Evolutionary conservation across 1,140 invertebrate species (phyloP).

Genomic region (Bombus ignitus): DNA sequence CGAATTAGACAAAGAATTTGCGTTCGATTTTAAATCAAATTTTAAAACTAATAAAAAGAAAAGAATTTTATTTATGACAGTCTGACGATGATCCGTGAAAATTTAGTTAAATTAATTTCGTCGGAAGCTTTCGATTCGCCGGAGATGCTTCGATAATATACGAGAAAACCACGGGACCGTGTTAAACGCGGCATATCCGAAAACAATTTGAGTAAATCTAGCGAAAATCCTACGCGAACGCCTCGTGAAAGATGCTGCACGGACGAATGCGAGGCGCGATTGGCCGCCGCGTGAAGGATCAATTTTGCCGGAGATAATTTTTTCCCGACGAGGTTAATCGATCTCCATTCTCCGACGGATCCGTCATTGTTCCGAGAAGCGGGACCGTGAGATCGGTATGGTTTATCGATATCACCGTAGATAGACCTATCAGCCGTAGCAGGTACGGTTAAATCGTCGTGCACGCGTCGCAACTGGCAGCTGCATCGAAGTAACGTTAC

Average conservation of each 20-base stretch:
- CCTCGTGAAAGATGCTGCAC: not conserved
- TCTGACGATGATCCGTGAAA: not conserved
- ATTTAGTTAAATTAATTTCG: not conserved
- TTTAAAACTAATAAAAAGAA: no score
- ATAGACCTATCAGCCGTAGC: conserved; percentile 52
- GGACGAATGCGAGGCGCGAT: not conserved
- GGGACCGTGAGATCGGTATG: conserved; percentile 45
- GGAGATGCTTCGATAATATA: no score
- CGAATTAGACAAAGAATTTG: not conserved
- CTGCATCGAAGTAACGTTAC: conserved; percentile 44
- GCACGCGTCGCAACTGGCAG: conserved; percentile 48
- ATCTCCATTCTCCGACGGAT: conserved; percentile 5
- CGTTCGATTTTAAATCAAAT: not conserved
- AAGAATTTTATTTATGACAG: no score
- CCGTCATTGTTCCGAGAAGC: conserved; percentile 41
- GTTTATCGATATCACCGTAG: conserved; percentile 56
- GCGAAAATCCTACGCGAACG: not conserved
- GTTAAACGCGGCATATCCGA: conserved; percentile 1
- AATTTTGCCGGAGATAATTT: conserved; percentile 13
- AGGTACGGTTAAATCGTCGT: conserved; percentile 51
- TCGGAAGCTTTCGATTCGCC: not conserved
- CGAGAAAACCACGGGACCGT: not conserved
- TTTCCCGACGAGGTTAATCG: conserved; percentile 33
- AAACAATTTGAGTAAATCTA: conserved; percentile 12
- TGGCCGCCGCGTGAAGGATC: not conserved